Evolutionary conservation across 1,140 invertebrate genomes (phyloP).

Genomic region (Battus philenor): DNA sequence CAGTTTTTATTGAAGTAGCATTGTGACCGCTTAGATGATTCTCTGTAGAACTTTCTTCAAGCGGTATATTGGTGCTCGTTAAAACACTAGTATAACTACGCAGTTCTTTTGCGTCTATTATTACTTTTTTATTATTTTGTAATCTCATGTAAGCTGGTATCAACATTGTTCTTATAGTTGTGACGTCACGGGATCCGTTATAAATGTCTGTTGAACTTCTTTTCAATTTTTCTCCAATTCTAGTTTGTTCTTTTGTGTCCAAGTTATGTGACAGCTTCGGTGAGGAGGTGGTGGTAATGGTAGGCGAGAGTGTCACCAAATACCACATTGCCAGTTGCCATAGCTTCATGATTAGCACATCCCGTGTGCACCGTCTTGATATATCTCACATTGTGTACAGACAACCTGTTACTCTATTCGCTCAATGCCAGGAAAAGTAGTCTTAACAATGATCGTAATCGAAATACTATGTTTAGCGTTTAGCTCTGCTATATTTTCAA

Average conservation of each 20-base stretch:
- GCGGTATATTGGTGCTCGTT: too few species aligned
- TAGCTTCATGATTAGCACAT: constrained; percentile 32
- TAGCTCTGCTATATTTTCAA: not conserved
- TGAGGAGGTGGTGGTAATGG: not conserved
- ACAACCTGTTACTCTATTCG: not conserved
- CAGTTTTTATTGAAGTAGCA: too few species aligned
- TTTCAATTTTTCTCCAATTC: not conserved
- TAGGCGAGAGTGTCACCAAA: constrained; percentile 25
- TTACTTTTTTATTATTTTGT: not conserved
- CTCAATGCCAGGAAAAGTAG: too few species aligned
- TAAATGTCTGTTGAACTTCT: not conserved
- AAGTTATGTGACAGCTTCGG: too few species aligned
- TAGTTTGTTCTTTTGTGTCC: too few species aligned
- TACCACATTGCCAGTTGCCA: constrained; percentile 34
- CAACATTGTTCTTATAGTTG: not conserved
- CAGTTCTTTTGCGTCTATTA: too few species aligned
- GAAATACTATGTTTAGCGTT: not conserved
- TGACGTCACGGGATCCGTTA: not conserved
- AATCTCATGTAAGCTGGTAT: not conserved
- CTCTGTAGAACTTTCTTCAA: too few species aligned
- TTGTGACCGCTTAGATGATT: too few species aligned
- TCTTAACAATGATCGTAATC: not conserved
- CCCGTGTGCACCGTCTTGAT: constrained; percentile 1
- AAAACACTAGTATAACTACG: too few species aligned
- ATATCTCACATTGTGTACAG: constrained; percentile 5